Evolutionary conservation across 92 coral and sea anemone genomes (phyloP).

Genomic region (Hydrozoanthus gracilis): DNA sequence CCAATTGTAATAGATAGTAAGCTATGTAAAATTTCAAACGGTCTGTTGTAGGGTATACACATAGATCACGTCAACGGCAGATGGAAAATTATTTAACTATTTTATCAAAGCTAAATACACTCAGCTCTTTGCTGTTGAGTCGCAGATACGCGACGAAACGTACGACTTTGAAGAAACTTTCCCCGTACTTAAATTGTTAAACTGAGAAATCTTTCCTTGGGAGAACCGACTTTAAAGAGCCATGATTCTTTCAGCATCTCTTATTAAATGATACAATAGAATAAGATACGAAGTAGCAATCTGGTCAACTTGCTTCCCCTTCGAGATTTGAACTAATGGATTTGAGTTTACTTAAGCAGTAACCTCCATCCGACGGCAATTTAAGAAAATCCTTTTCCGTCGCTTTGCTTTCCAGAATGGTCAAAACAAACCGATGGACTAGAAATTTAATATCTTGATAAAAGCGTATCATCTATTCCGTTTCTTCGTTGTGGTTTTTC

Average conservation of each 20-base stretch:
- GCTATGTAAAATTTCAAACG: not conserved
- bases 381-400: conserved; percentile 37
- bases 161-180: not conserved
- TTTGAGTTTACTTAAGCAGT: conserved; percentile 40
- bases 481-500: not conserved
- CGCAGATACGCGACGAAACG: not conserved
- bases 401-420: conserved; percentile 26
- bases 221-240: not conserved
- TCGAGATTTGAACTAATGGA: conserved; percentile 31
- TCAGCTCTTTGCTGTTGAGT: not conserved
- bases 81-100: not conserved
- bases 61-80: not conserved
- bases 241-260: not conserved
- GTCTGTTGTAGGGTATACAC: too few species aligned
- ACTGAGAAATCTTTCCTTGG: not conserved
- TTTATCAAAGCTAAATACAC: not conserved
- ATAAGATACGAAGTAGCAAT: not conserved
- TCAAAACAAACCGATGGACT: conserved; percentile 11
- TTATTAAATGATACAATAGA: conserved; percentile 15
- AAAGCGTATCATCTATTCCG: conserved; percentile 1
- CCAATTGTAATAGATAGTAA: not conserved
- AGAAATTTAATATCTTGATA: conserved; percentile 22
- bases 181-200: not conserved
- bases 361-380: conserved; percentile 29
- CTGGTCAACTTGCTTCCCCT: conserved; percentile 2